Evolutionary conservation across 2,888 invertebrate species (phyloP).

Genomic region (Cyclophora punctaria): DNA sequence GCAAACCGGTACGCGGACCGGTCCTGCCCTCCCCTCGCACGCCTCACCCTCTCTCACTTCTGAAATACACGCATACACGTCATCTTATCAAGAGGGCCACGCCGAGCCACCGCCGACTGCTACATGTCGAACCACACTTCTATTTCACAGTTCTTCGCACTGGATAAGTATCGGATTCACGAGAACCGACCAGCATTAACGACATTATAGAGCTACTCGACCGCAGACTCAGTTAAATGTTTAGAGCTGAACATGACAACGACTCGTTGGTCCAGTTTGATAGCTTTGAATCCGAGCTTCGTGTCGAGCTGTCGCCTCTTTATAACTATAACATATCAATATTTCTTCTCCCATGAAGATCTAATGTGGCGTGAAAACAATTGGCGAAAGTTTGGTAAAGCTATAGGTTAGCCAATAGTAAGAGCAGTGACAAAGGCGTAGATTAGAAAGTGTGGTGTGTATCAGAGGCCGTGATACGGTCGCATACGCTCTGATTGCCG

Average conservation of each 20-base stretch:
- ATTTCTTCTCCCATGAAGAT: slow-evolving; percentile 50
- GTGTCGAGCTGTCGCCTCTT: slow-evolving; percentile 26
- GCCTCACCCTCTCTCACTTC: slow-evolving; percentile 42
- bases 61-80: slow-evolving; percentile 67
- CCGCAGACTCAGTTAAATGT: slow-evolving; percentile 45
- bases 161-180: slow-evolving; percentile 50
- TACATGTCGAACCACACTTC: slow-evolving; percentile 56
- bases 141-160: slow-evolving; percentile 51
- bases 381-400: slow-evolving; percentile 70
- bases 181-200: slow-evolving; percentile 48
- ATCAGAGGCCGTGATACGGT: slow-evolving; percentile 64
- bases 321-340: slow-evolving; percentile 46
- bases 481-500: slow-evolving; percentile 70
- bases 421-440: slow-evolving; percentile 69
- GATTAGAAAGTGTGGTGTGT: slow-evolving; percentile 73
- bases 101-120: slow-evolving; percentile 39
- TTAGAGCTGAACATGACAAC: slow-evolving; percentile 14
- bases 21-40: slow-evolving; percentile 44
- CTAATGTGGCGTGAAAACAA: slow-evolving; percentile 72
- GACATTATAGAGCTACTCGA: slow-evolving; percentile 50
- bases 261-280: slow-evolving; percentile 12
- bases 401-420: slow-evolving; percentile 62
- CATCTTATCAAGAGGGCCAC: slow-evolving; percentile 58
- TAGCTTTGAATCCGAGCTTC: too few relatives aligned
- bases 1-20: slow-evolving; percentile 70